Percentiles rank a stretch among this genome's conserved stretches.
These are phyloP conservation scores for Ailuropoda melanoleuca DNA, from an alignment of 2,113 vertebrate genomes.

Conservation along the genomic window DNA sequence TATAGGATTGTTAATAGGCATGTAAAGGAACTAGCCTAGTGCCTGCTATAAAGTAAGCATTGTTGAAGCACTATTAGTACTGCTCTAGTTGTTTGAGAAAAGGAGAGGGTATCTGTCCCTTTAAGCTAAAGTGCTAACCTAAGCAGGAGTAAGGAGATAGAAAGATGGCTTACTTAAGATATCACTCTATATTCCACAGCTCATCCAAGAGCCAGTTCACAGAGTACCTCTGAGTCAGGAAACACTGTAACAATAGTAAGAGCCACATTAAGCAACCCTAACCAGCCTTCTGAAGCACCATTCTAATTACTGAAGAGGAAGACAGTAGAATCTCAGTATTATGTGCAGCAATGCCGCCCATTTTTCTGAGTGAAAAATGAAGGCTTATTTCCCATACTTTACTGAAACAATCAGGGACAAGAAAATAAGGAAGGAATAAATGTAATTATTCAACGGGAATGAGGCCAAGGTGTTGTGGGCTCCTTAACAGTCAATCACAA, in stretches of 20 bases:
- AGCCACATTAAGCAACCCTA: not conserved
- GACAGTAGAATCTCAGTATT: not conserved
- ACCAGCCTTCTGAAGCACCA: not conserved
- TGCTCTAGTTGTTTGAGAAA: not conserved
- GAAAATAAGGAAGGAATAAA: constrained; percentile 27
- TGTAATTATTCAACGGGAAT: not conserved
- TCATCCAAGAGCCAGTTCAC: not conserved
- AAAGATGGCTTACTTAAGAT: not conserved
- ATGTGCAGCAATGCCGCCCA: not conserved
- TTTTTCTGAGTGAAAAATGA: constrained; percentile 45
- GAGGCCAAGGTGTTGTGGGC: not conserved
- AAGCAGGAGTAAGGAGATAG: not conserved
- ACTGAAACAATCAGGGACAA: constrained; percentile 18
- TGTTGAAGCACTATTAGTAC: not conserved
- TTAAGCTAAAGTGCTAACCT: not conserved
- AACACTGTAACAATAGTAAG: not conserved
- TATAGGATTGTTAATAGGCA: not conserved
- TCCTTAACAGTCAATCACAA: not conserved
- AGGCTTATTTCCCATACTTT: not conserved
- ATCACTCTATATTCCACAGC: not conserved
- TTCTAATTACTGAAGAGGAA: not conserved
- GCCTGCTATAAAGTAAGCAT: not conserved
- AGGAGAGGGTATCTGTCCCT: not conserved
- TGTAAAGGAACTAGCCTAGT: not conserved
- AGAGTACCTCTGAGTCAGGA: not conserved